Base-by-base conservation (phyloP, 2,797 vertebrate species). In the Rhynchonycteris naso region DNA sequence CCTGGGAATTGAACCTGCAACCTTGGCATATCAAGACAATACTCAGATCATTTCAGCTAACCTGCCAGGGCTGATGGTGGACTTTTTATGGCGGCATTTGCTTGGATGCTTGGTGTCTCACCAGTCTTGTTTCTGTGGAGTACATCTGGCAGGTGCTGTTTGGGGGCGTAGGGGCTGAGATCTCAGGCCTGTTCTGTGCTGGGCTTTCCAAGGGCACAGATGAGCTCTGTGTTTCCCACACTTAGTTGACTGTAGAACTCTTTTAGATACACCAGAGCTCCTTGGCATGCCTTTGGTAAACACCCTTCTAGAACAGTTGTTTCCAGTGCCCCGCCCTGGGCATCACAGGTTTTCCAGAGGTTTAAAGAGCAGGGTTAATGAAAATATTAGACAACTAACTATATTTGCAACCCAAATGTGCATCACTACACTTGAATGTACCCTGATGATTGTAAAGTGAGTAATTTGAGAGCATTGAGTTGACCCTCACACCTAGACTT, bases 281-380 rank as follows among this genome's bases (percentile, higher is more conserved):
- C 76, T 91, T 75, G 79, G 59, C 74, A 86, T 82, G 43, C 69
- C 74, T 88, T 43, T 89, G 66, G 26, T 69, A 50, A 63, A 74
- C 33, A 59, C 19, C 88, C 18, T 74, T 72, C 18, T 91, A 59
- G n/a, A 88, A 52, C 63, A 79, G 13, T 72, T 89, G 22, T 59
- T 96, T 72, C 63, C 38, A 82, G 47, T 52, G 6, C 2, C 38
- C 8, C 8, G 47, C 1, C 30, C 35, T 63, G 18, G 30, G 9
- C 26, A 75, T 72, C 14, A 63, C 54, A 24, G 30, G 90, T 94
- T 92, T 61, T 54, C 59, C 81, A 79, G 56, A 87, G 68, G 28
- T 71, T 94, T 94, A 72, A 87, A 87, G 89, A 91, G 19, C 50
- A 71, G 56, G 47, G 28, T 82, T 72, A 66, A 78, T 52, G 61